Conservation (phyloP, 2,888 invertebrate genomes). For the Leucophenga montana region DNA sequence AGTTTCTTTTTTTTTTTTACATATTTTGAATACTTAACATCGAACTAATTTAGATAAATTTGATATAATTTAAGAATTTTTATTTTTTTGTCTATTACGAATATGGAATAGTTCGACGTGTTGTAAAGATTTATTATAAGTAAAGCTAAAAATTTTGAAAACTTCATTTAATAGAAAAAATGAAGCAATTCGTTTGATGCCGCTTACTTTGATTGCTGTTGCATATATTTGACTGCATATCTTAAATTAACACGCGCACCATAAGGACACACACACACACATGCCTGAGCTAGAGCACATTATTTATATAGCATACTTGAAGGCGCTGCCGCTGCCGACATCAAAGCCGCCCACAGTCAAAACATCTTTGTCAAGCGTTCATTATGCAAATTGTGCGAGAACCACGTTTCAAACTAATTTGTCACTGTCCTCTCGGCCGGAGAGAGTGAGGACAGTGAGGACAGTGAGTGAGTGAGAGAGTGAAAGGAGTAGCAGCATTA, state of each 20-base stretch:
- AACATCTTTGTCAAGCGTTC: slow-evolving; percentile 60
- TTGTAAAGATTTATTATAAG: too few relatives aligned
- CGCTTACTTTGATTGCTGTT: slow-evolving; percentile 23
- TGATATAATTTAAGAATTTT: too few relatives aligned
- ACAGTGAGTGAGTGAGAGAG: background rate
- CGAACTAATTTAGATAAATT: too few relatives aligned
- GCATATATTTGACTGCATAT: background rate
- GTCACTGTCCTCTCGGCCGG: slow-evolving; percentile 63
- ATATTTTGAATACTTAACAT: too few relatives aligned
- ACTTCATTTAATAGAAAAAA: too few relatives aligned
- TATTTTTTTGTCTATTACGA: too few relatives aligned
- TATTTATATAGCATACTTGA: background rate
- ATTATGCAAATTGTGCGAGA: slow-evolving; percentile 60
- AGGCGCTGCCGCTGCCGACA: background rate
- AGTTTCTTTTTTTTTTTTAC: too few relatives aligned
- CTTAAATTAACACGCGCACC: background rate
- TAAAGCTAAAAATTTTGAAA: too few relatives aligned
- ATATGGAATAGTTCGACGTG: too few relatives aligned
- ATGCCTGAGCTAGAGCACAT: background rate
- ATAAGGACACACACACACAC: too few relatives aligned
- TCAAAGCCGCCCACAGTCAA: slow-evolving; percentile 11
- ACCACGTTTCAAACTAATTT: slow-evolving; percentile 59
- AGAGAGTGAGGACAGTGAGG: too few relatives aligned
- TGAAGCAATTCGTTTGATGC: too few relatives aligned
- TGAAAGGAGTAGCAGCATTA: background rate